A percentile compares a stretch with the other conserved stretches of the same genome.
These are phyloP conservation scores for Masticophis lateralis DNA, from an alignment of 2,797 vertebrate species.

Conservation along the genomic window DNA sequence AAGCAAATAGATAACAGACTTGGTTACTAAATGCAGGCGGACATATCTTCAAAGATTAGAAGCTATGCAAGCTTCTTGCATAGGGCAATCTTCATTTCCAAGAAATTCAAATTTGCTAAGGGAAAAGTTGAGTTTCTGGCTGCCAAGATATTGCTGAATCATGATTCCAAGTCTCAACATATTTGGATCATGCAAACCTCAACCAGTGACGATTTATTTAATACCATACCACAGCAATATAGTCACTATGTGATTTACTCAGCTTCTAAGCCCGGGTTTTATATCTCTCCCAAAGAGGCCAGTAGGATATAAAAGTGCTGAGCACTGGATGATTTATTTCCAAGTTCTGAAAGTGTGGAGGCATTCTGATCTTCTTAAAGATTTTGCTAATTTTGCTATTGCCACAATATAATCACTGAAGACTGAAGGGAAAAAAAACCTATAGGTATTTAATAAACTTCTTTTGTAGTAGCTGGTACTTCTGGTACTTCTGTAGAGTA, in stretches of 20 bases:
- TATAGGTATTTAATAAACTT: neutral
- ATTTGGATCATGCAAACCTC: neutral
- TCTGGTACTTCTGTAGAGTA: neutral
- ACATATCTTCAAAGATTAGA: neutral
- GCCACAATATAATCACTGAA: neutral
- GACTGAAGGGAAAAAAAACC: neutral
- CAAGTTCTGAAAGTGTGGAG: neutral
- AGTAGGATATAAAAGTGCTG: neutral
- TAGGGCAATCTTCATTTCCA: neutral
- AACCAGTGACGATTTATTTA: neutral
- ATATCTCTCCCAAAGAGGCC: neutral
- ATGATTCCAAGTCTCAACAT: neutral
- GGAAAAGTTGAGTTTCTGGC: neutral
- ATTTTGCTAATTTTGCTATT: neutral
- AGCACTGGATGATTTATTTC: neutral
- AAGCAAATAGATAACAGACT: neutral
- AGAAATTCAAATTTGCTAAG: neutral
- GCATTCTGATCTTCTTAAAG: neutral
- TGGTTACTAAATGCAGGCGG: neutral
- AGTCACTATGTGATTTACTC: neutral
- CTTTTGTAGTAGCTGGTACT: neutral
- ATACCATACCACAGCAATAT: neutral
- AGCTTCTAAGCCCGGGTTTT: neutral
- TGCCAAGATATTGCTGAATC: neutral
- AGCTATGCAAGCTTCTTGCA: too few species aligned